phyloP scores from a whole-genome alignment of 2,113 vertebrate genomes.

The Epinephelus moara region DNA sequence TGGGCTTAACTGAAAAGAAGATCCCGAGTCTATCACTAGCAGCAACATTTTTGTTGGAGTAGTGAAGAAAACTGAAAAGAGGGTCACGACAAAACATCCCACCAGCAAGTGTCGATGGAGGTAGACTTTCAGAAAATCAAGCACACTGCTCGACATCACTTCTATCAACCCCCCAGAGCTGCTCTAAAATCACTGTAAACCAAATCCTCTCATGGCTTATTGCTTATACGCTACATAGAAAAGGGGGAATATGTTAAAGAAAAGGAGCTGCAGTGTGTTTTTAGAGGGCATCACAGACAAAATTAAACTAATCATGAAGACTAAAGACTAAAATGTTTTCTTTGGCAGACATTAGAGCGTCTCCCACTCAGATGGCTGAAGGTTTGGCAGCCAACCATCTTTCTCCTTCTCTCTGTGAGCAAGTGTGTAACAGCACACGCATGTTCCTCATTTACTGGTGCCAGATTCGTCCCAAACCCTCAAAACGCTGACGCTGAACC shows the following conservation, averaged over 20 bases:
- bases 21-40: too few species aligned
- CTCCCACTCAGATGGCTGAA: constrained; percentile 36
- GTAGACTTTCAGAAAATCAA: too few species aligned
- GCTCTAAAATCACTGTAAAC: too few species aligned
- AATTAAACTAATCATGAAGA: constrained; percentile 24
- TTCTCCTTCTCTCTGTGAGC: background rate
- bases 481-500: constrained; percentile 6
- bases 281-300: constrained; percentile 1
- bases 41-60: too few species aligned
- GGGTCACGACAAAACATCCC: too few species aligned
- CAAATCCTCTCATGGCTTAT: too few species aligned
- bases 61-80: too few species aligned
- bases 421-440: background rate
- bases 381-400: constrained; percentile 30
- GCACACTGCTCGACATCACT: too few species aligned
- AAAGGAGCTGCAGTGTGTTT: background rate
- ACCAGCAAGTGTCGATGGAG: too few species aligned
- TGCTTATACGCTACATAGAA: background rate
- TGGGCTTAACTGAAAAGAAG: too few species aligned
- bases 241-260: background rate
- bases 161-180: too few species aligned
- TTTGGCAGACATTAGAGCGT: constrained; percentile 39
- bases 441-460: constrained; percentile 10
- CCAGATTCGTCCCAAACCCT: constrained; percentile 10
- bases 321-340: constrained; percentile 29